Evolutionary conservation across 2,888 invertebrate species (phyloP).

Genomic region (Drosophila pegasa): DNA sequence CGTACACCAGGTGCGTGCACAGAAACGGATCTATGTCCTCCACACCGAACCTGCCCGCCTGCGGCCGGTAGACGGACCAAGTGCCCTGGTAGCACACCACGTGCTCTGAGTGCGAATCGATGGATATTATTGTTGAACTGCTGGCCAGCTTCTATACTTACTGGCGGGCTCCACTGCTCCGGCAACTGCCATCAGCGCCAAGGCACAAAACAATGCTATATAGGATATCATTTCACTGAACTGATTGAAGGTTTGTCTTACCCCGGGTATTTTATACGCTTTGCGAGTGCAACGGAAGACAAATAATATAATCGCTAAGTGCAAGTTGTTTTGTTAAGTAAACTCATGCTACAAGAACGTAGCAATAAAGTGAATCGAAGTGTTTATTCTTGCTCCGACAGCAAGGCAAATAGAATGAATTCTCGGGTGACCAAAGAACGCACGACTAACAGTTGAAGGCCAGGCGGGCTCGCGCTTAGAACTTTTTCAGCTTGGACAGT

Average conservation of each 20-base stretch:
- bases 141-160: slow-evolving; percentile 16
- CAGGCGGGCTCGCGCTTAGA: slow-evolving; percentile 83
- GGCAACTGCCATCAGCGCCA: slow-evolving; percentile 16
- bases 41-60: slow-evolving; percentile 88
- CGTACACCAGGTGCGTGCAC: slow-evolving; percentile 91
- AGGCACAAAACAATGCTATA: slow-evolving; percentile 4
- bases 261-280: slow-evolving; percentile 40
- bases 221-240: slow-evolving; percentile 24
- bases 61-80: slow-evolving; percentile 90
- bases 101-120: slow-evolving; percentile 85
- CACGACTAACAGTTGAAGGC: slow-evolving; percentile 50
- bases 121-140: neutral
- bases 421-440: slow-evolving; percentile 23
- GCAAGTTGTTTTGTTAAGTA: slow-evolving; percentile 41
- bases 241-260: neutral
- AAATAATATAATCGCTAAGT: slow-evolving; percentile 47
- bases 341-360: slow-evolving; percentile 59
- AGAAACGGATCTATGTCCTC: slow-evolving; percentile 88
- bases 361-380: slow-evolving; percentile 49
- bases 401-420: slow-evolving; percentile 47
- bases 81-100: slow-evolving; percentile 91
- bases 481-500: slow-evolving; percentile 87
- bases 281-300: neutral
- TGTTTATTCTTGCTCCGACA: slow-evolving; percentile 62
- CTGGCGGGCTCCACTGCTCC: slow-evolving; percentile 17